Base-by-base conservation (phyloP, 2,888 invertebrate species). In the Hirtodrosophila alboralis region DNA sequence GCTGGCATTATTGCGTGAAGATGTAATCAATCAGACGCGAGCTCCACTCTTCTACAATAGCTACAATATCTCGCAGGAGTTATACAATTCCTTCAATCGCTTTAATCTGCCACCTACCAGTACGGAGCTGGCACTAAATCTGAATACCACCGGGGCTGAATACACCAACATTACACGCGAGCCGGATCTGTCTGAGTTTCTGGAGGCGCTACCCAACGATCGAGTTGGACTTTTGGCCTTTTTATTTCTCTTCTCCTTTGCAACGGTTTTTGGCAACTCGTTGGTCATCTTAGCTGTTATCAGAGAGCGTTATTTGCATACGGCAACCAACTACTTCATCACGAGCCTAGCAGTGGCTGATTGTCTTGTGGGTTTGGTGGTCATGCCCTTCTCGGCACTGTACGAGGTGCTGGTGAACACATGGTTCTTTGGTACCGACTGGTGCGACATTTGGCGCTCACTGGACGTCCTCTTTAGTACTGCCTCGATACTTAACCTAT, bases 381-480 rank as follows among this genome's bases (percentile, higher is more conserved):
- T 99, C 43, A 99, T 99, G 99, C 99, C 99, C 0, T 97, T 99
- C 90, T 96, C 96, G 65, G 97, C 97, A 0, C 92, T 97, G 9
- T 96, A 97, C 89, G 97, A 97, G 91, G 95, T 96, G 9, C 91
- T 96, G 21, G 96, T 96, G 84, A 95, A 96, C 84, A 95, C 95
- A 16, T 98, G 98, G 98, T 94, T 97, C 76, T 98, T 98, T 89
- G 98, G 98, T 3, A 94, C 95, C 2, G 95, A 96, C 84, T 98
- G 97, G 96, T 99, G 99, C 90, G 99, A 99, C 89, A 94, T 98
- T 14, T 99, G 99, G 98, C 94, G 98, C 49, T 98, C 98, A 0
- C 90, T 99, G 67, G 99, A 99, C 89, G 99, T 99, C 1, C 93
- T 99, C 1, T 98, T 98, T 83, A 97, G 97, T 84, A 99, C 99